phyloP scores from a whole-genome alignment of 1,140 invertebrate species.

The Ostrea denselamellosa region DNA sequence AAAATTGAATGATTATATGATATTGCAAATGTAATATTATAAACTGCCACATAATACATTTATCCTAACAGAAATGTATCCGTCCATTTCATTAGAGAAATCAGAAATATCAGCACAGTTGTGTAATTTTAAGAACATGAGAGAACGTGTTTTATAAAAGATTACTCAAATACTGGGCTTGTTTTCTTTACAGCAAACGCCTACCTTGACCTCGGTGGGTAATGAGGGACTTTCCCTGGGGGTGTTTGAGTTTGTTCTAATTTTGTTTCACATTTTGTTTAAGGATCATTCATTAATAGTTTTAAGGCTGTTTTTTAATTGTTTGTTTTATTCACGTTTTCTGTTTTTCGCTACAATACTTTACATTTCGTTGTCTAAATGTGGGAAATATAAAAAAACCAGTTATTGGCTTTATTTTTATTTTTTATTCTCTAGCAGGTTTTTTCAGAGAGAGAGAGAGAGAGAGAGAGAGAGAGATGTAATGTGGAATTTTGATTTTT shows the following conservation, averaged over 20 bases:
- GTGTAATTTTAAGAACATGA: too few relatives aligned
- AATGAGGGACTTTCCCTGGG: neutral
- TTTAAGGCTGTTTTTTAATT: neutral
- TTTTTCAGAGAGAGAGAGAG: neutral
- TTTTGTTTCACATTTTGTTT: conserved; percentile 3
- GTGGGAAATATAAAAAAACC: neutral
- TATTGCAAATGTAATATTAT: too few relatives aligned
- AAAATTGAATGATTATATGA: too few relatives aligned
- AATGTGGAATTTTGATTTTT: too few relatives aligned
- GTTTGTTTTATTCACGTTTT: conserved; percentile 3
- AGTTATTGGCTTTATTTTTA: too few relatives aligned
- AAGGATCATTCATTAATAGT: neutral
- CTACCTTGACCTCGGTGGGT: neutral
- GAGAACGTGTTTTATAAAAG: too few relatives aligned
- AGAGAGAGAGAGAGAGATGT: neutral
- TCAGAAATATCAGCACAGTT: too few relatives aligned
- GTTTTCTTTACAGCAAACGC: neutral
- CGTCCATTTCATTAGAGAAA: too few relatives aligned
- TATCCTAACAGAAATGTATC: too few relatives aligned
- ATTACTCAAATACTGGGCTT: neutral
- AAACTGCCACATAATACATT: too few relatives aligned
- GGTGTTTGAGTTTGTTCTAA: neutral
- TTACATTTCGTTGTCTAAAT: neutral
- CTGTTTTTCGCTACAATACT: neutral
- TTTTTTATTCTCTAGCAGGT: too few relatives aligned